These are phyloP conservation scores for Allophyes oxyacanthae DNA, from an alignment of 2,888 invertebrate species.

Conservation along the genomic window DNA sequence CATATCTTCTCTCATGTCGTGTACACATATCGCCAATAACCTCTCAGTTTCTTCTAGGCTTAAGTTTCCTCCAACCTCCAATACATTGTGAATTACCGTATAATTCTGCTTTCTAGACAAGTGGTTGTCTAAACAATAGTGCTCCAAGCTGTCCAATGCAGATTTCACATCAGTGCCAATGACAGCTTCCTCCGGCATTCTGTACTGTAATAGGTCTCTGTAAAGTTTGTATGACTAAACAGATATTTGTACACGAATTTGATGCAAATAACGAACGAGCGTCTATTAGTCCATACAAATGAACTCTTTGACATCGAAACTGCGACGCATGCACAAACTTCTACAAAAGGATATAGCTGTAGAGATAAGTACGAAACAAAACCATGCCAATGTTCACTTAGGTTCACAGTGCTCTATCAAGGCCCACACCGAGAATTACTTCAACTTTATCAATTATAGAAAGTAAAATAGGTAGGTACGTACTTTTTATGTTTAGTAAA, in stretches of 20 bases:
- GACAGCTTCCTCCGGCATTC: slow-evolving; percentile 66
- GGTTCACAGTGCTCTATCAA: not conserved
- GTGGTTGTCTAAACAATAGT: slow-evolving; percentile 55
- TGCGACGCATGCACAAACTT: slow-evolving; percentile 12
- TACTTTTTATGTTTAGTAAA: slow-evolving; percentile 30
- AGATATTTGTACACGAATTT: not conserved
- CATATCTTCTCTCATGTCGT: slow-evolving; percentile 68
- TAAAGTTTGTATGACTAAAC: not conserved
- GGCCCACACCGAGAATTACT: not conserved
- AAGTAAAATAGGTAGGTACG: slow-evolving; percentile 13
- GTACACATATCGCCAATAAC: slow-evolving; percentile 67
- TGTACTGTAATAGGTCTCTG: slow-evolving; percentile 58
- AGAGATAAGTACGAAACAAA: slow-evolving; percentile 36
- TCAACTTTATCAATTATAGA: slow-evolving; percentile 1
- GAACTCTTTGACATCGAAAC: slow-evolving; percentile 4
- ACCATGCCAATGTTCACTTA: slow-evolving; percentile 30
- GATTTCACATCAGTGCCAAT: slow-evolving; percentile 49
- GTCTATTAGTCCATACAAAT: slow-evolving; percentile 5
- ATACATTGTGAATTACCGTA: slow-evolving; percentile 56
- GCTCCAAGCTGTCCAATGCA: slow-evolving; percentile 65
- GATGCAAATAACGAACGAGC: not conserved
- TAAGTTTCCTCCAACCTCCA: slow-evolving; percentile 58
- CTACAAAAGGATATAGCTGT: slow-evolving; percentile 30
- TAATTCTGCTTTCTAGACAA: slow-evolving; percentile 58
- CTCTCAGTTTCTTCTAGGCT: slow-evolving; percentile 57